Percentiles rank a stretch among this genome's conserved stretches.
Evolutionary conservation across 2,888 invertebrate species (phyloP).

Genomic region (Aleiodes leptofemur): DNA sequence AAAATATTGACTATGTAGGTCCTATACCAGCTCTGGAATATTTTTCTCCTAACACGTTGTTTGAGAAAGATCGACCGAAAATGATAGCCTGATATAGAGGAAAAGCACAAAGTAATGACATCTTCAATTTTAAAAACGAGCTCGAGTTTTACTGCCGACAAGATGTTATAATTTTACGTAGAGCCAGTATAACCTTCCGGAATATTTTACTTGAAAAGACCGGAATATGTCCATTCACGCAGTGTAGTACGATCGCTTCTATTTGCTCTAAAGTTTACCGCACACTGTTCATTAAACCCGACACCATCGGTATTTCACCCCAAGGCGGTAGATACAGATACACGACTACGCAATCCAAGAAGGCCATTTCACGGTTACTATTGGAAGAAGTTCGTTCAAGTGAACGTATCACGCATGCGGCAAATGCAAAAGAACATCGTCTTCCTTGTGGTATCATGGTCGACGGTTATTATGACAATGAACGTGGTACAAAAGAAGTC

Average conservation of each 20-base stretch:
- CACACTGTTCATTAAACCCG: too few relatives aligned
- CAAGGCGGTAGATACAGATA: neutral
- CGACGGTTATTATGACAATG: slow-evolving; percentile 43
- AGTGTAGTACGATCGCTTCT: too few relatives aligned
- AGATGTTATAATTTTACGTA: too few relatives aligned
- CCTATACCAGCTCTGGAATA: slow-evolving; percentile 50
- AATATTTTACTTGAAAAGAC: too few relatives aligned
- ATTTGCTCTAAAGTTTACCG: too few relatives aligned
- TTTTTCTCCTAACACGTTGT: slow-evolving; percentile 28
- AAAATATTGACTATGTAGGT: slow-evolving; percentile 58
- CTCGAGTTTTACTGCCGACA: too few relatives aligned
- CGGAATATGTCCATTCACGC: too few relatives aligned
- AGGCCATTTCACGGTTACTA: neutral
- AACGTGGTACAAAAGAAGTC: neutral
- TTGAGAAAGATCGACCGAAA: too few relatives aligned
- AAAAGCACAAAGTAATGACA: too few relatives aligned
- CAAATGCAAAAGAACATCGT: neutral
- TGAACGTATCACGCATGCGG: neutral
- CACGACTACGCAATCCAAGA: neutral
- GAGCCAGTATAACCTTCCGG: too few relatives aligned
- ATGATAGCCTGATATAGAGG: too few relatives aligned
- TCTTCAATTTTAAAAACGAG: too few relatives aligned
- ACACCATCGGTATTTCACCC: neutral
- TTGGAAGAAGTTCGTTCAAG: neutral
- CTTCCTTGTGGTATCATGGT: slow-evolving; percentile 32